These are phyloP conservation scores for Dallia pectoralis DNA, from an alignment of 2,797 vertebrate species.

Conservation along the genomic window DNA sequence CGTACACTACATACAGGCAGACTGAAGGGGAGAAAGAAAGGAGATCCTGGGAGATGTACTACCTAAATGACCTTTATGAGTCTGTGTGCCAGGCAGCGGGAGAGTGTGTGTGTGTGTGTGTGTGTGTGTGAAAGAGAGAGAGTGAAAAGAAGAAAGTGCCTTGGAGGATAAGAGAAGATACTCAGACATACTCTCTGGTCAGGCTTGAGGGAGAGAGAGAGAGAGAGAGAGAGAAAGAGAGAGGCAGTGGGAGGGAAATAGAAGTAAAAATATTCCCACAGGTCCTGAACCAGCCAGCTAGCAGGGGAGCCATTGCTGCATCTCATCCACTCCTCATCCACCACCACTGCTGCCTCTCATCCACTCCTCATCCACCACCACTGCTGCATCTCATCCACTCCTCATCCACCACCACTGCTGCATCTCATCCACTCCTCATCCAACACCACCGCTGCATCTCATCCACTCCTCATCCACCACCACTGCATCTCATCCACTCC, in stretches of 20 bases:
- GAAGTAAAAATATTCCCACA: constrained; percentile 62
- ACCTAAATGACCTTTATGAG: constrained; percentile 50
- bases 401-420: not conserved
- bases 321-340: too few species aligned
- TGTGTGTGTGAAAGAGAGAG: constrained; percentile 20
- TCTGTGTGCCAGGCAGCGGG: constrained; percentile 33
- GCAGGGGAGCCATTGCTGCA: constrained; percentile 74
- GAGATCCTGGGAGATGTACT: constrained; percentile 45
- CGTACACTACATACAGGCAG: constrained; percentile 19
- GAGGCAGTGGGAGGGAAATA: constrained; percentile 51
- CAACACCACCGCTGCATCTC: constrained; percentile 17
- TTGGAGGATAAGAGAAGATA: constrained; percentile 31
- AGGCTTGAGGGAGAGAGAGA: constrained; percentile 40
- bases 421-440: too few species aligned
- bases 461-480: not conserved
- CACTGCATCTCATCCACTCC: not conserved
- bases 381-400: not conserved
- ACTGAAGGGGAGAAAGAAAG: constrained; percentile 31
- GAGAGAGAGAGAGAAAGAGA: constrained; percentile 19
- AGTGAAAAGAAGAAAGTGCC: constrained; percentile 15
- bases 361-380: not conserved
- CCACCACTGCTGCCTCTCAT: not conserved
- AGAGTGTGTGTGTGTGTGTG: constrained; percentile 37
- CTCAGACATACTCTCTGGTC: constrained; percentile 41
- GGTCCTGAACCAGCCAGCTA: constrained; percentile 71